Evolutionary conservation across 1,140 invertebrate genomes (phyloP).

Genomic region (Aphelinus atriplicis): DNA sequence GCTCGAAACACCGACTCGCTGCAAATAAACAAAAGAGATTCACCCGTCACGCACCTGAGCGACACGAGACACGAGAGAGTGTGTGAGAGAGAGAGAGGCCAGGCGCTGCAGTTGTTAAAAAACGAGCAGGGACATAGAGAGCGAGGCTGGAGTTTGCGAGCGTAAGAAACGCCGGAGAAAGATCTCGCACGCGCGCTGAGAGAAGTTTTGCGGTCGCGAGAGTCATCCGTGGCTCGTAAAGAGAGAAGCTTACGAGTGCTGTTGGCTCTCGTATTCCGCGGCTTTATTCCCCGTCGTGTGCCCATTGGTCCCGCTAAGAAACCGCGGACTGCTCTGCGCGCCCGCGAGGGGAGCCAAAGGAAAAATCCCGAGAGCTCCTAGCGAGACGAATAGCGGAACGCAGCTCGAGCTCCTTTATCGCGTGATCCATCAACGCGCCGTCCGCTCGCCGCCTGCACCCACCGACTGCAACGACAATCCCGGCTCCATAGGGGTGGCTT

Average conservation of each 20-base stretch:
- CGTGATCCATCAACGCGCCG: too few relatives aligned
- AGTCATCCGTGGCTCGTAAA: constrained; percentile 65
- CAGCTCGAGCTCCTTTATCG: too few relatives aligned
- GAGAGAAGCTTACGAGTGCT: constrained; percentile 64
- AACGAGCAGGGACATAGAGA: too few relatives aligned
- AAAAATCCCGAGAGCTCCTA: constrained; percentile 37
- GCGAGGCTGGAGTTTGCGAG: too few relatives aligned
- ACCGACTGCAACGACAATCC: too few relatives aligned
- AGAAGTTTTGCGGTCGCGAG: constrained; percentile 46
- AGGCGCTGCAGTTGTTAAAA: neutral
- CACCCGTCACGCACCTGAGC: neutral
- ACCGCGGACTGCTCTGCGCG: constrained; percentile 27
- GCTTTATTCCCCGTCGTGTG: constrained; percentile 52
- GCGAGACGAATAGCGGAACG: constrained; percentile 43
- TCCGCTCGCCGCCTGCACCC: too few relatives aligned
- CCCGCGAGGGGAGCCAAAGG: neutral
- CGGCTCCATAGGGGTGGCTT: too few relatives aligned
- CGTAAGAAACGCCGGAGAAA: too few relatives aligned
- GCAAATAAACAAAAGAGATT: constrained; percentile 37
- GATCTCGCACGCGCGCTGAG: neutral
- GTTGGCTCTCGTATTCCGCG: constrained; percentile 50
- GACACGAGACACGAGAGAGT: neutral
- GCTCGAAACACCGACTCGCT: too few relatives aligned
- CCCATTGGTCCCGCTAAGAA: constrained; percentile 49
- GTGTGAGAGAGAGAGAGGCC: constrained; percentile 24